phyloP scores from a whole-genome alignment of 2,797 vertebrate genomes.

The Loriculus beryllinus region DNA sequence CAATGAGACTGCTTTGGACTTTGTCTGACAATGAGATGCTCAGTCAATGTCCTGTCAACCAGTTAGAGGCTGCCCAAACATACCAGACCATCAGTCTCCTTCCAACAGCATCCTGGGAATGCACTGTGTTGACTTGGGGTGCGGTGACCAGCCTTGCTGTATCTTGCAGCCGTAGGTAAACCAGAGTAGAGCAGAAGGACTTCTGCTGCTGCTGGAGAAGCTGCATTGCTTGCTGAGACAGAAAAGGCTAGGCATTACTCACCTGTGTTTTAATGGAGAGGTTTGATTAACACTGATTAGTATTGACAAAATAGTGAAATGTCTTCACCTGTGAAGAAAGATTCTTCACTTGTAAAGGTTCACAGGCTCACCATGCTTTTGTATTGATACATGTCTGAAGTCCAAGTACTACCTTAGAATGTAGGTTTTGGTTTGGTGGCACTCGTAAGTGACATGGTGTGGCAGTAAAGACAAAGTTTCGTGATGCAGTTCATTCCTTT shows the following conservation, averaged over 20 bases:
- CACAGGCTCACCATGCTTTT: not conserved
- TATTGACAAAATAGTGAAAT: not conserved
- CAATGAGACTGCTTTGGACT: not conserved
- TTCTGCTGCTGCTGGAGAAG: not conserved
- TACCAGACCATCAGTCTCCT: not conserved
- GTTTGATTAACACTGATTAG: not conserved
- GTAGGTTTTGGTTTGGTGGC: not conserved
- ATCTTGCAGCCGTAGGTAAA: not conserved
- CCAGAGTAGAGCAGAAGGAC: not conserved
- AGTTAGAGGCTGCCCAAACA: not conserved
- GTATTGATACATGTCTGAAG: no score
- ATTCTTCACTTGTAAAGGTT: not conserved
- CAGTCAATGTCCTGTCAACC: not conserved
- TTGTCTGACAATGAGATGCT: not conserved
- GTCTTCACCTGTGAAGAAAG: not conserved
- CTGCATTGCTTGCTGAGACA: not conserved
- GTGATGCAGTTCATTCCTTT: not conserved
- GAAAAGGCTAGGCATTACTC: not conserved
- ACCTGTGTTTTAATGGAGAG: not conserved
- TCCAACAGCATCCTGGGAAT: not conserved
- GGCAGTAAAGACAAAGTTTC: not conserved
- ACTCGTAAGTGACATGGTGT: not conserved
- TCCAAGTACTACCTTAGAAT: not conserved
- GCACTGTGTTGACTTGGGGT: not conserved
- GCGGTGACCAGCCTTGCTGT: fast-evolving